Evolutionary conservation across 2,797 vertebrate genomes (phyloP), one percentile per base, ranked within the genome.

Genomic region (Sebastes minor): DNA sequence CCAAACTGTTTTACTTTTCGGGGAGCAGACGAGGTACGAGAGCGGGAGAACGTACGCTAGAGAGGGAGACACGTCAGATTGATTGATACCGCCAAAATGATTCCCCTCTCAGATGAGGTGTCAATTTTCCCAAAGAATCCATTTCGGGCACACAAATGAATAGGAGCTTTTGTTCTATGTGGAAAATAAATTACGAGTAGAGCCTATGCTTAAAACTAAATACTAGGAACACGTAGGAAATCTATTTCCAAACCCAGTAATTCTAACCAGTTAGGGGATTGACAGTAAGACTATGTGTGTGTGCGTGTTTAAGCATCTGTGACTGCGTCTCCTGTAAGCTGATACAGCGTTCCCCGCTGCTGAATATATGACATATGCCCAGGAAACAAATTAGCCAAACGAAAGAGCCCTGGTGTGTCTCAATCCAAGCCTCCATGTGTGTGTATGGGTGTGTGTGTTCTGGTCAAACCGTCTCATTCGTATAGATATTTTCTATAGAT

Each of bases 221-320:
- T 81, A 78, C 81, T 72, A 57, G 71, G 78, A 78, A 74, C 71
- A 80, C 81, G 74, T 57, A 56, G 76, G 81, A 76, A 88, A 86
- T 85, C 76, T 86, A 88, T 90, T 89, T 87, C 77, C 76, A 80
- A 84, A 89, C 71, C 77, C 82, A 28, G 86, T 89, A 91, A 92
- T 89, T 92, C 82, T 86, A 89, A 87, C 77, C 87, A 80, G 69
- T 87, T 79, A 71, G 59, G 23, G 81, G 80, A 83, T 33, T 86
- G 76, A 87, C 76, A 75, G 85, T 81, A 76, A 73, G 76, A 71
- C 69, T 49, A 22, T 68, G 74, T 72, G 81, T 74, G 75, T 64
- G 70, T 22, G 73, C 10, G 25, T 76, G 76, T 84, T 81, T 76
- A 76, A 84, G 82, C 74, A 76, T 90, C 82, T 90, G 86, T 68